Percentiles rank a stretch among this genome's conserved stretches.
phyloP scores from a whole-genome alignment of 2,113 vertebrate genomes.

The Cynocephalus volans region DNA sequence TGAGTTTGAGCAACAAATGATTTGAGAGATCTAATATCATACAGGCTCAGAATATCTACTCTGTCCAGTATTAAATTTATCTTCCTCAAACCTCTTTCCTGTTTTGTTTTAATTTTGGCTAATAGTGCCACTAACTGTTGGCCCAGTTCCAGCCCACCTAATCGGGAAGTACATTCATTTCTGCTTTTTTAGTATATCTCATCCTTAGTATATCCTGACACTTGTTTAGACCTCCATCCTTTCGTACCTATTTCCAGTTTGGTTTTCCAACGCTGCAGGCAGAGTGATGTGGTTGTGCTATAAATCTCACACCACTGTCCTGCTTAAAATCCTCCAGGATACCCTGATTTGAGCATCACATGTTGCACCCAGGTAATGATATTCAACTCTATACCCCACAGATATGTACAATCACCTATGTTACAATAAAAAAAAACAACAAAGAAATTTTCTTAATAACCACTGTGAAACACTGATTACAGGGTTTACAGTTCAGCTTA shows the following conservation, averaged over 20 bases:
- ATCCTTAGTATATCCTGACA: neutral
- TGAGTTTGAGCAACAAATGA: conserved; percentile 4
- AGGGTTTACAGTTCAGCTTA: too few species aligned
- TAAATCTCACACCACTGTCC: neutral
- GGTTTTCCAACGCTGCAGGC: neutral
- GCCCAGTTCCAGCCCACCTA: neutral
- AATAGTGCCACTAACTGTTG: neutral
- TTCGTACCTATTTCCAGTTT: neutral
- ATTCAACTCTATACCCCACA: too few species aligned
- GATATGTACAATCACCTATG: too few species aligned
- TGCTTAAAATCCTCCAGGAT: neutral
- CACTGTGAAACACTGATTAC: too few species aligned
- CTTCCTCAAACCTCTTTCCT: neutral
- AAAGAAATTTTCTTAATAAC: too few species aligned
- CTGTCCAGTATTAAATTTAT: neutral
- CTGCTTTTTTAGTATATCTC: neutral
- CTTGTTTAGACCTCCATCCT: neutral
- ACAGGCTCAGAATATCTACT: neutral
- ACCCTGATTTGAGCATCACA: too few species aligned
- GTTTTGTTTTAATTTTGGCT: neutral
- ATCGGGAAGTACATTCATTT: neutral
- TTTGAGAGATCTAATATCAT: neutral
- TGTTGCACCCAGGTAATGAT: too few species aligned
- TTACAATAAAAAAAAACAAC: too few species aligned
- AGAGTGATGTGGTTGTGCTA: neutral